Evolutionary conservation across 1,140 invertebrate species (phyloP).

Genomic region (Chymomyza costata): DNA sequence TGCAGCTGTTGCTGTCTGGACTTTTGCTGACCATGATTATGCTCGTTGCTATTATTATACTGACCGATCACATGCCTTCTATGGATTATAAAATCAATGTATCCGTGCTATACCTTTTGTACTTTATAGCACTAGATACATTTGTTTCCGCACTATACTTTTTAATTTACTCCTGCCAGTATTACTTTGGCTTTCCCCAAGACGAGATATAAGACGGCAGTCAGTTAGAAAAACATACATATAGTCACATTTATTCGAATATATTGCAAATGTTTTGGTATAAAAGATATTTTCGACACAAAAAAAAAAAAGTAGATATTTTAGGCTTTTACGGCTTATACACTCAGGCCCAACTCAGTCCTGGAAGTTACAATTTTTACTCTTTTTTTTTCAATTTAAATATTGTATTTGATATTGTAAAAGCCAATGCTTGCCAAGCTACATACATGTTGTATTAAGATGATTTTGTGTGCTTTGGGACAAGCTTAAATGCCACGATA

Average conservation of each 20-base stretch:
- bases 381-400: no score
- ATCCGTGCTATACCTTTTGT: slow-evolving; percentile 33
- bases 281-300: no score
- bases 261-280: slow-evolving; percentile 41
- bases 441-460: no score
- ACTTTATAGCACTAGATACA: slow-evolving; percentile 37
- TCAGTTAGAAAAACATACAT: slow-evolving; percentile 47
- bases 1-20: no score
- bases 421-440: no score
- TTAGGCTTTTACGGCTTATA: no score
- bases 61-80: slow-evolving; percentile 35
- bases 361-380: no score
- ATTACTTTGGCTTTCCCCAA: slow-evolving; percentile 12
- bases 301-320: no score
- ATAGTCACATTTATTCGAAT: slow-evolving; percentile 64
- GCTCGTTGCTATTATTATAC: slow-evolving; percentile 18
- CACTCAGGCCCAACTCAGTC: no score
- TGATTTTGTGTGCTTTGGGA: no score
- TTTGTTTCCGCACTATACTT: slow-evolving; percentile 33
- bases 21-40: slow-evolving; percentile 22
- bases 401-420: no score
- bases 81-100: slow-evolving; percentile 39
- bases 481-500: slow-evolving; percentile 82
- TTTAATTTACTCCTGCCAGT: slow-evolving; percentile 29
- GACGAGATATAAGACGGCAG: neutral